phyloP scores from a whole-genome alignment of 1,140 invertebrate genomes.

The Drosophila virilis region DNA sequence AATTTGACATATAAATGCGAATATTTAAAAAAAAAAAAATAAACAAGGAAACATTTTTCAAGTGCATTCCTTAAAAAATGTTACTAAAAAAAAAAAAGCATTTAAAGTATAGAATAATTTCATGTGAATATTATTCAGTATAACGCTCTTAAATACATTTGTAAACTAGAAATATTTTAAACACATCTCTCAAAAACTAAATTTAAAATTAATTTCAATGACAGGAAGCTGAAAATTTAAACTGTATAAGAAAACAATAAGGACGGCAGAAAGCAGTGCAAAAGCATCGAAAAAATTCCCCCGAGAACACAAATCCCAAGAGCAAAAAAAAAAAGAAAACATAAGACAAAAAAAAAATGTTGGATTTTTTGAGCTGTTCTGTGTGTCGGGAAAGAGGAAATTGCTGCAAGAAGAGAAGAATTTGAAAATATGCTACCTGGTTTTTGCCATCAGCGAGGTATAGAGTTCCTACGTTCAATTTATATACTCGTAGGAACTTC shows the following conservation, averaged over 20 bases:
- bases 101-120: conserved; percentile 6
- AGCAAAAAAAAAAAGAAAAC: conserved; percentile 35
- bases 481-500: conserved; percentile 84
- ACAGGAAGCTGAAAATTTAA: conserved; percentile 46
- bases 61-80: too few relatives aligned
- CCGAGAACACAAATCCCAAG: conserved; percentile 29
- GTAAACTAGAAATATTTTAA: conserved; percentile 18
- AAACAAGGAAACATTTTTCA: neutral
- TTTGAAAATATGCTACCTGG: conserved; percentile 73
- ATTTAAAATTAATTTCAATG: conserved; percentile 29
- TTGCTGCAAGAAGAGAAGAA: conserved; percentile 44
- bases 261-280: conserved; percentile 38
- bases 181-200: neutral
- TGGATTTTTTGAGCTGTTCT: conserved; percentile 54
- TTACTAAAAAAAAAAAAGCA: conserved; percentile 9
- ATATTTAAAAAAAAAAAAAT: neutral
- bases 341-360: conserved; percentile 39
- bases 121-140: too few relatives aligned
- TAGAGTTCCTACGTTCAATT: conserved; percentile 84
- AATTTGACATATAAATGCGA: neutral
- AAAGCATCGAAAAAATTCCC: conserved; percentile 13
- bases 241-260: conserved; percentile 22
- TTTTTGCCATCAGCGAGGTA: conserved; percentile 85
- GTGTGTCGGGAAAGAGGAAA: conserved; percentile 50
- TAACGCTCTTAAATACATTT: too few relatives aligned